phyloP scores from a whole-genome alignment of 2,888 invertebrate species.

The Scaptomyza parva region DNA sequence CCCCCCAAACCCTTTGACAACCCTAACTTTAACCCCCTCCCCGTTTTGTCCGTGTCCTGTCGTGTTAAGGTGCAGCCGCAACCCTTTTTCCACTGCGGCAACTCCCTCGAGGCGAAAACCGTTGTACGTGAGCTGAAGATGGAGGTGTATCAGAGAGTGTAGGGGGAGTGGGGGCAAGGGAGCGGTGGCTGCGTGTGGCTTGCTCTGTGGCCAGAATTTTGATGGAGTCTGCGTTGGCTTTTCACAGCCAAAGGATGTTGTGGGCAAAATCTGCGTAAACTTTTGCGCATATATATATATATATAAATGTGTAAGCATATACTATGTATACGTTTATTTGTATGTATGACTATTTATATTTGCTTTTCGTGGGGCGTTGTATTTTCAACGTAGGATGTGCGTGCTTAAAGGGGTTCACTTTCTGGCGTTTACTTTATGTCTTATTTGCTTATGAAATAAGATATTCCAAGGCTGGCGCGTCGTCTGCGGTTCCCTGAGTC shows the following conservation, averaged over 20 bases:
- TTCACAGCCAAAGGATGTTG: conserved; percentile 64
- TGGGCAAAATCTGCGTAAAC: conserved; percentile 78
- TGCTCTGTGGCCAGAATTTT: conserved; percentile 82
- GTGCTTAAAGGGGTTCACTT: conserved; percentile 51
- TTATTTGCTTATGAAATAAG: conserved; percentile 81
- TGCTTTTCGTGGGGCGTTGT: conserved; percentile 26
- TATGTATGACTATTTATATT: conserved; percentile 40
- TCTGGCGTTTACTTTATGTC: conserved; percentile 70
- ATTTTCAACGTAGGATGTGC: conserved; percentile 14
- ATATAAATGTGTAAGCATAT: conserved; percentile 2
- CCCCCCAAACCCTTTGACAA: background rate
- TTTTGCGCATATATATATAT: conserved; percentile 52
- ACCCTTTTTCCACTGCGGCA: conserved; percentile 71
- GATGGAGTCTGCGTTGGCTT: conserved; percentile 69
- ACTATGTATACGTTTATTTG: conserved; percentile 10
- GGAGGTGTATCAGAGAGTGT: background rate
- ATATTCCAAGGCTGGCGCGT: conserved; percentile 55
- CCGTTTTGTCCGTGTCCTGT: background rate
- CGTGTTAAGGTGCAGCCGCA: conserved; percentile 64
- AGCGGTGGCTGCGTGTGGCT: conserved; percentile 36
- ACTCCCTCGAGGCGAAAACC: conserved; percentile 54
- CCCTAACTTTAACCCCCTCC: background rate
- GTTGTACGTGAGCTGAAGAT: conserved; percentile 36
- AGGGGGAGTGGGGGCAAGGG: background rate
- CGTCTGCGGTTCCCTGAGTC: conserved; percentile 28